A percentile compares a stretch with the other conserved stretches of the same genome.
Conservation (phyloP, 2,113 vertebrate genomes). For the Paratilapia polleni region DNA sequence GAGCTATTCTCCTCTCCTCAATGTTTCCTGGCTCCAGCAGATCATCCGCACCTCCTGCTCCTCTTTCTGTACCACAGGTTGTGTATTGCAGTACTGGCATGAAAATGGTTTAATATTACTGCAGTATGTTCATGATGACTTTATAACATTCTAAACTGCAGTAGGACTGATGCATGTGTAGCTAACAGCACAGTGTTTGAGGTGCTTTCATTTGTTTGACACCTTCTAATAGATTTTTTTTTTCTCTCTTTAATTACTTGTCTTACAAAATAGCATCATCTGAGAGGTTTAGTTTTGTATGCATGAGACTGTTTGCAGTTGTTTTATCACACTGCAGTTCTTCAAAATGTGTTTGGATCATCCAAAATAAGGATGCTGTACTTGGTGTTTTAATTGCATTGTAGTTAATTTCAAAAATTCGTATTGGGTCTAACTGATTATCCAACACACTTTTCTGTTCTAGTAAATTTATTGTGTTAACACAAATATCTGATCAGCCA, state of each 20-base stretch:
- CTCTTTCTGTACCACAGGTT: conserved; percentile 45
- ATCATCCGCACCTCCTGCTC: conserved; percentile 24
- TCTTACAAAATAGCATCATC: background rate
- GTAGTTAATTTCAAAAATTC: too few relatives aligned
- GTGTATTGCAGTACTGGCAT: conserved; percentile 8
- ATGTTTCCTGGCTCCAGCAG: conserved; percentile 84
- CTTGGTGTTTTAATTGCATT: too few relatives aligned
- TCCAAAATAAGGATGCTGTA: too few relatives aligned
- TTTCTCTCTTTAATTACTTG: background rate
- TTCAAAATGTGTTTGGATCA: too few relatives aligned
- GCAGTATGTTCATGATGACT: background rate
- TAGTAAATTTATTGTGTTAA: too few relatives aligned
- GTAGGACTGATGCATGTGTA: background rate
- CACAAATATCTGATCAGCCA: too few relatives aligned
- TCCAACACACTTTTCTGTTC: too few relatives aligned
- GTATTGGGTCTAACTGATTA: too few relatives aligned
- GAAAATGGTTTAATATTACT: background rate
- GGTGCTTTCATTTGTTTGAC: background rate
- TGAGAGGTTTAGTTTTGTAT: background rate
- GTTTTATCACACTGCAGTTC: background rate
- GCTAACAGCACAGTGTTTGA: background rate
- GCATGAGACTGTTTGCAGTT: background rate
- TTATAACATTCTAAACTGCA: background rate
- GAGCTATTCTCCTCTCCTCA: conserved; percentile 88
- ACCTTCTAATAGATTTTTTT: background rate